Percentiles rank a stretch among this genome's conserved stretches.
phyloP scores from a whole-genome alignment of 2,113 vertebrate species.

The Cavia porcellus region DNA sequence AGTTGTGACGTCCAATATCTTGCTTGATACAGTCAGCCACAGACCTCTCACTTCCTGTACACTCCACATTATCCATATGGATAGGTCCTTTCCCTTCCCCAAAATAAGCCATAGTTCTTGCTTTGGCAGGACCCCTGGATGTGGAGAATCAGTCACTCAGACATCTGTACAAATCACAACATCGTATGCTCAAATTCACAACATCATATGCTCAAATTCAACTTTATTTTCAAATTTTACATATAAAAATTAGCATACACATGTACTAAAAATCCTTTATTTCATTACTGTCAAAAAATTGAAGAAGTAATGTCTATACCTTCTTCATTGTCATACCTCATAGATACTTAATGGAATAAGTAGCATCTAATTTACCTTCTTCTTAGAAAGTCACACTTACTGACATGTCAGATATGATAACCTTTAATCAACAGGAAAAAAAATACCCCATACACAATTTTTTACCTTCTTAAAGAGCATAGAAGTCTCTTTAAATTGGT shows the following conservation, averaged over 20 bases:
- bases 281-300: not conserved
- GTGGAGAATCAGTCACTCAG: not conserved
- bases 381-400: not conserved
- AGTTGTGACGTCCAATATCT: conserved; percentile 95
- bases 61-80: conserved; percentile 95
- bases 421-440: not conserved
- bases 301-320: not conserved
- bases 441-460: not conserved
- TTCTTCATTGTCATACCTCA: not conserved
- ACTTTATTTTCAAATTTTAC: not conserved
- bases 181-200: too few species aligned
- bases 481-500: not conserved
- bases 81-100: conserved; percentile 97
- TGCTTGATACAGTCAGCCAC: conserved; percentile 96
- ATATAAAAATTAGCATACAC: not conserved
- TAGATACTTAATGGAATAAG: not conserved
- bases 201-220: not conserved
- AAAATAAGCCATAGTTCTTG: conserved; percentile 97
- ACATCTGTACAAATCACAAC: not conserved
- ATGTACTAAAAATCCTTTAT: not conserved
- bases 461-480: not conserved
- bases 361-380: conserved; percentile 9
- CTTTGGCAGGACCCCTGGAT: conserved; percentile 92
- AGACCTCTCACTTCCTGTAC: conserved; percentile 92
- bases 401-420: not conserved